phyloP scores from a whole-genome alignment of 1,140 invertebrate species.

The Condylostylus longicornis region DNA sequence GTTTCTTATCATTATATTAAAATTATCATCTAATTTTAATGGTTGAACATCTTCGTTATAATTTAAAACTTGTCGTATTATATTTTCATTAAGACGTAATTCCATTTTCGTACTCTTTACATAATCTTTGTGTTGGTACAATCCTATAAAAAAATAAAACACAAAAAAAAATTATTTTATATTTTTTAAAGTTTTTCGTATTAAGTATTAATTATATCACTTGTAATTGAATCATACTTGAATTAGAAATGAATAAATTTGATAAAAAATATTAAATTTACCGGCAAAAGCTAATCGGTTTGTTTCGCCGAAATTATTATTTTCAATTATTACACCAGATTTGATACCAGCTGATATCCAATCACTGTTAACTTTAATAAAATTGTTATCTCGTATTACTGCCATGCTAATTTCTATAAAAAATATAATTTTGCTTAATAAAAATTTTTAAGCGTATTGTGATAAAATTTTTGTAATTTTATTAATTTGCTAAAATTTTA shows the following conservation, averaged over 20 bases:
- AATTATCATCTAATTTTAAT: conserved; percentile 17
- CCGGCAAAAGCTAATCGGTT: conserved; percentile 23
- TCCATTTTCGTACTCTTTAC: conserved; percentile 22
- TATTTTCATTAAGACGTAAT: conserved; percentile 26
- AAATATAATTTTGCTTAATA: neutral
- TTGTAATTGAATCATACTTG: too few species aligned
- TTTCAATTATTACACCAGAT: conserved; percentile 17
- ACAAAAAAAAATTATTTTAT: neutral
- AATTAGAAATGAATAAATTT: too few species aligned
- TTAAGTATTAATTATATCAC: too few species aligned
- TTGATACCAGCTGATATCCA: conserved; percentile 23
- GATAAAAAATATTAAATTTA: conserved; percentile 2
- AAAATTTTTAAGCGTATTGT: too few species aligned
- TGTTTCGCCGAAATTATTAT: conserved; percentile 21
- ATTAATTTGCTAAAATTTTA: neutral
- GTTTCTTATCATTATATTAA: conserved; percentile 18
- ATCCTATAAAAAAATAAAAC: conserved; percentile 8
- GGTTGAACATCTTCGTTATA: conserved; percentile 11
- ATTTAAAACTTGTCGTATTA: too few species aligned
- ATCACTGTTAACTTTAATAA: conserved; percentile 20
- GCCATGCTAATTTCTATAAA: conserved; percentile 19
- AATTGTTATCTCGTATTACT: conserved; percentile 21
- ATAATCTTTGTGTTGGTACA: conserved; percentile 21
- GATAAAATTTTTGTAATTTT: conserved; percentile 1
- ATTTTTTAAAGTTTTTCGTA: neutral